Percentiles rank a stretch among this genome's conserved stretches.
phyloP scores from a whole-genome alignment of 2,113 vertebrate species.

The Eonycteris spelaea region DNA sequence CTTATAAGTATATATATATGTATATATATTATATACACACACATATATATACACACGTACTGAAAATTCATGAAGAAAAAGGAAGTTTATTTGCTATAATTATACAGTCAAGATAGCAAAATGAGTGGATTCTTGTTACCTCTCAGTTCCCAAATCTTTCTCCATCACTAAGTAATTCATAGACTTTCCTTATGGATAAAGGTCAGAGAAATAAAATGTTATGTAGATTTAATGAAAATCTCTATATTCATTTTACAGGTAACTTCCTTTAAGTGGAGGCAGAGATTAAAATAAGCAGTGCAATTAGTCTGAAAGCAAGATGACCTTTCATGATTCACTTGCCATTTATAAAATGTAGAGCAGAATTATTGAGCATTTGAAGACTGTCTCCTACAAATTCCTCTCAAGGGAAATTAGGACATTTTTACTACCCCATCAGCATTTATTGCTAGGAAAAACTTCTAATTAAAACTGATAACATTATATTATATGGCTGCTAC shows the following conservation, averaged over 20 bases:
- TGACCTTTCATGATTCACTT: conserved; percentile 74
- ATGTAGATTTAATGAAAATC: conserved; percentile 45
- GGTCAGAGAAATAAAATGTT: conserved; percentile 61
- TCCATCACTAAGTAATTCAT: conserved; percentile 18
- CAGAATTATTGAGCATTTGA: conserved; percentile 66
- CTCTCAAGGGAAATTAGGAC: conserved; percentile 78
- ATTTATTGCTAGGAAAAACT: conserved; percentile 75
- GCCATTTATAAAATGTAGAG: conserved; percentile 70
- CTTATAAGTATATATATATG: neutral
- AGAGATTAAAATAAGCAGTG: conserved; percentile 70
- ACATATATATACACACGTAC: too few species aligned
- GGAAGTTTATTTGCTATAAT: neutral
- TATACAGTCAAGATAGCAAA: neutral
- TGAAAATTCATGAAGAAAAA: neutral
- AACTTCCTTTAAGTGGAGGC: conserved; percentile 38
- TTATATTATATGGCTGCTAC: conserved; percentile 60
- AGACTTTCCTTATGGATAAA: conserved; percentile 36
- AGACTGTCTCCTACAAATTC: conserved; percentile 51
- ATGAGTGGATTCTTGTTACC: neutral
- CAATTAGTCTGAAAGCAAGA: conserved; percentile 62
- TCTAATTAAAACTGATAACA: conserved; percentile 78
- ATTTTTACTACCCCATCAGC: conserved; percentile 74
- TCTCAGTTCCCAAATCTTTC: conserved; percentile 17
- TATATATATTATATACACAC: too few species aligned
- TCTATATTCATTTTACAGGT: conserved; percentile 37